Evolutionary conservation across 2,113 vertebrate genomes (phyloP), one percentile per base, ranked within the genome.

Genomic region (Empidonax alnorum): DNA sequence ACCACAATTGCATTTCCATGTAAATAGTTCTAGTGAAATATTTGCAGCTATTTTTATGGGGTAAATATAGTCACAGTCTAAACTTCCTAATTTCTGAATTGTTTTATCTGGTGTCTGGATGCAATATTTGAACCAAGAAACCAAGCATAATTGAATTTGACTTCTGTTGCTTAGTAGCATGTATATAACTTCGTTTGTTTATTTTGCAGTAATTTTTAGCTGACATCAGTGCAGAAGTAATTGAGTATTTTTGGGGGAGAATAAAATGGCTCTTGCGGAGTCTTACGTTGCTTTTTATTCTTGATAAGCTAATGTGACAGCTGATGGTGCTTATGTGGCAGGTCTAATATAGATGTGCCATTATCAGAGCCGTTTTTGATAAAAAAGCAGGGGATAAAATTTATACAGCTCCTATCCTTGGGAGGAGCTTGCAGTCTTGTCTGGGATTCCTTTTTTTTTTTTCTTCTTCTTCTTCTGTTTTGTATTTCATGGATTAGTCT

Each of bases 131-230:
- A 92, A 59, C 27, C 9, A 66, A 82, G 52, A 22, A 69, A 30
- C 27, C 74, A 85, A 69, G 41, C 4, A 18, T 37, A 79, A 86
- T 82, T 63, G 66, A 84, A 82, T 31, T 75, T 92, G 37, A 37
- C 50, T 95, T 90, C 44, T 91, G 25, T 65, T 84, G 28, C 27
- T 82, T 82, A 49, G 59, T 65, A 88, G 23, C 21, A 50, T 56
- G 44, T 77, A 33, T 73, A 35, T 89, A 44, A 86, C 50, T 78
- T 86, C 27, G 2, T 58, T 87, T 82, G 31, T 79, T 93, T 86
- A 56, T 19, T 56, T 87, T 75, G 37, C 41, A 63, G 27, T 55
- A 27, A 9, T 69, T 62, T 91, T 83, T 78, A 84, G 17, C 18
- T 78, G 61, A 41, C 2, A 67, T 46, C 11, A 58, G 8, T 66